These are phyloP conservation scores for Oppia nitens DNA, from an alignment of 1,140 invertebrate species.

Conservation along the genomic window DNA sequence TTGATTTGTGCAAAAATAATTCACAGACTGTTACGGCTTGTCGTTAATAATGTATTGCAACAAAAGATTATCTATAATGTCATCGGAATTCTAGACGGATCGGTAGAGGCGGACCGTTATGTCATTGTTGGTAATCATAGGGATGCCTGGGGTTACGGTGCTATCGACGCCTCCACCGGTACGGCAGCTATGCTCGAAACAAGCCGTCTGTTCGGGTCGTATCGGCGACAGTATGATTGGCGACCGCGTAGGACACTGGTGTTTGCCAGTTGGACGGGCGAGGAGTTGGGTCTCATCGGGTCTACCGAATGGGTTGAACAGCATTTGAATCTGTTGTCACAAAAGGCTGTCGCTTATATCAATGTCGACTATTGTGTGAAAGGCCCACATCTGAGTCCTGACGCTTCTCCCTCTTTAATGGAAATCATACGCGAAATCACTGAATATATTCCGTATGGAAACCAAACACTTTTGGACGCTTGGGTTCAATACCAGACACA, in stretches of 20 bases:
- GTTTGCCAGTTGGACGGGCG: slow-evolving; percentile 36
- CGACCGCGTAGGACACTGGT: slow-evolving; percentile 31
- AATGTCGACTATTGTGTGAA: slow-evolving; percentile 25
- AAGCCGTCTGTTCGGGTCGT: slow-evolving; percentile 30
- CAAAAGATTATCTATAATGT: slow-evolving; percentile 30
- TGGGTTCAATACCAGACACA: background rate
- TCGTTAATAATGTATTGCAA: slow-evolving; percentile 22
- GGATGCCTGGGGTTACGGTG: slow-evolving; percentile 40
- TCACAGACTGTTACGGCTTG: slow-evolving; percentile 15
- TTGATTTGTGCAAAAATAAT: too few relatives aligned
- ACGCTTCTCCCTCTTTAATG: slow-evolving; percentile 6
- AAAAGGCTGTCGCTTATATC: slow-evolving; percentile 27
- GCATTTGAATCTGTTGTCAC: slow-evolving; percentile 18
- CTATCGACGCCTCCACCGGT: slow-evolving; percentile 35
- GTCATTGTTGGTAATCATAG: slow-evolving; percentile 41
- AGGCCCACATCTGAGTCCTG: slow-evolving; percentile 10
- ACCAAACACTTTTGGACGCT: slow-evolving; percentile 1
- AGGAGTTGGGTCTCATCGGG: slow-evolving; percentile 34
- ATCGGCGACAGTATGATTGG: slow-evolving; percentile 29
- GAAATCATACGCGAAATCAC: background rate
- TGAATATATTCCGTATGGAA: background rate
- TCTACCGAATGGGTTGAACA: slow-evolving; percentile 25
- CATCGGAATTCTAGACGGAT: slow-evolving; percentile 31
- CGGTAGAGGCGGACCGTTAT: slow-evolving; percentile 36
- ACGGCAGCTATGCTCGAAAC: slow-evolving; percentile 36